These are phyloP conservation scores for Sapayoa aenigma DNA, from an alignment of 2,113 vertebrate genomes.

Conservation along the genomic window DNA sequence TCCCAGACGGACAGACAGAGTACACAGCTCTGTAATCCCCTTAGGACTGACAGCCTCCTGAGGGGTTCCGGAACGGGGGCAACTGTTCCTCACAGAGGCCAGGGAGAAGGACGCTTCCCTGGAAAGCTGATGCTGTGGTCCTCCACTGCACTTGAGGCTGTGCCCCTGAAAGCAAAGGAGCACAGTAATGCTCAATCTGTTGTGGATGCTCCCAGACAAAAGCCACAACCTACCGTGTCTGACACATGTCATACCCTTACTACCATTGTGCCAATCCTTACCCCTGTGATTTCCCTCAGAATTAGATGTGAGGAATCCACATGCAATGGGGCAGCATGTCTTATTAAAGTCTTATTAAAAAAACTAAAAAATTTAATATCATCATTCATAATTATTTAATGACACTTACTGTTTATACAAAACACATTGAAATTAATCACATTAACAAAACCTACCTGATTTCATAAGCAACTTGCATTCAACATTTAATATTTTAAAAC, in stretches of 20 bases:
- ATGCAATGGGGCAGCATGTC: neutral
- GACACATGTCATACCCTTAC: accelerated
- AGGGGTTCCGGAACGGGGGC: neutral
- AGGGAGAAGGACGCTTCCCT: neutral
- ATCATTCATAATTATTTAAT: neutral
- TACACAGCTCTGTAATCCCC: neutral
- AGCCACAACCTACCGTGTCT: accelerated
- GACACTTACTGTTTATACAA: neutral
- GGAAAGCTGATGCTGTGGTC: neutral
- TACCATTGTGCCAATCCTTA: neutral
- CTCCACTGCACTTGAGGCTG: neutral
- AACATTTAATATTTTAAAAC: neutral
- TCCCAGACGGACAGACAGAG: accelerated
- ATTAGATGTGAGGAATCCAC: neutral
- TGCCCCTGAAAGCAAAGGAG: neutral
- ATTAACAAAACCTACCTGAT: neutral
- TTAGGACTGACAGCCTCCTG: neutral
- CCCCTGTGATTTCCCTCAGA: neutral
- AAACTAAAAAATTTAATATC: neutral
- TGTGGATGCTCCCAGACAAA: neutral
- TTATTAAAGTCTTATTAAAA: neutral
- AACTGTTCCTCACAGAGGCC: neutral
- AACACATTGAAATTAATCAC: neutral
- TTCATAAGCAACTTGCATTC: neutral
- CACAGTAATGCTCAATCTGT: too few relatives aligned